Base-by-base conservation (phyloP, 2,113 vertebrate species). In the Sinosuthora webbiana region DNA sequence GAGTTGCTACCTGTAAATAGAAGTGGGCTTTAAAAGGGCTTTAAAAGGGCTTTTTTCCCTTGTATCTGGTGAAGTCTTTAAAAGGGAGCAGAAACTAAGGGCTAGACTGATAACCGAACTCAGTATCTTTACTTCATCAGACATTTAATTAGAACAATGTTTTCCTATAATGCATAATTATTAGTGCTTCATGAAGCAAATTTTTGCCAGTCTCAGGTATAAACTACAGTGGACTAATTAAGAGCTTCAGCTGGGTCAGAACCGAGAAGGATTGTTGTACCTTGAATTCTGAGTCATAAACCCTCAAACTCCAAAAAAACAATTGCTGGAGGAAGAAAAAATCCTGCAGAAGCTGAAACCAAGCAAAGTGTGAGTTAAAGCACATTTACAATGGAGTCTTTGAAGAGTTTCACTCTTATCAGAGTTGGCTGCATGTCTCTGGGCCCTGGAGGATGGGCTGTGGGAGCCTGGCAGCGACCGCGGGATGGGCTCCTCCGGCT, bases 401-500 rank as follows among this genome's bases (percentile, higher is more conserved):
- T 80, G 79, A 81, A 67, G 79, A 60, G 52, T 49, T 88, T 11
- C 7, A 15, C 17, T 70, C 37, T 70, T 75, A 33, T 45, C 39
- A 37, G 50, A 65, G 15, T 19, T 64, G 85, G 45, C 68, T 70
- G 56, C 11, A 28, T 60, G 6, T 37, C 0, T 0, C 13, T 9
- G 3, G 35, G 78, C 25, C 30, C 31, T 15, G 33, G 53, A 59
- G 71, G 64, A 19, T 3, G 45, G 76, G 63, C 31, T 30, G 62
- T 1, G 50, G 16, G 64, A 64, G 74, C 55, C 76, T 3, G 42
- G 6, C 41, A 13, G 22, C 1, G 50, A 4, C 39, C 3, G 1
- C 0, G 2, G 56, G 33, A 19, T 24, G 50, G 9, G 49, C 39
- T 35, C 11, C 20, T 2, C 7, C 0, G 2, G 5, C 42, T 3